Evolutionary conservation across 1,140 invertebrate species (phyloP).

Genomic region (Macrocentrus cingulum): DNA sequence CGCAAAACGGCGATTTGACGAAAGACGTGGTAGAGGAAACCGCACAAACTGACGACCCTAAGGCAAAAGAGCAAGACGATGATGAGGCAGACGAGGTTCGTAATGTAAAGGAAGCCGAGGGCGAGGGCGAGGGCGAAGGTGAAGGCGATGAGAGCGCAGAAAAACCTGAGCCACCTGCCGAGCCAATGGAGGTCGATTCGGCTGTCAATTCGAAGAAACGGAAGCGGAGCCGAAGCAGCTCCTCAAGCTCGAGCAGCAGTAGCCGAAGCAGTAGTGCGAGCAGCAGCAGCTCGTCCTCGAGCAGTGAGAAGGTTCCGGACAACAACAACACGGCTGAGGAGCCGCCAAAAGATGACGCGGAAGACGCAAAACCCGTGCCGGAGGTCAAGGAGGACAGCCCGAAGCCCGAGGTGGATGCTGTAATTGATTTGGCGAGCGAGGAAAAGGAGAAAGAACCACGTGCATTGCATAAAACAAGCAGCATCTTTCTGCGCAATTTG

Average conservation of each 20-base stretch:
- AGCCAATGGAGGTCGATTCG: conserved; percentile 16
- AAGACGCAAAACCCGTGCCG: conserved; percentile 14
- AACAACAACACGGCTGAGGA: conserved; percentile 6
- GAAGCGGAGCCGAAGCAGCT: conserved; percentile 46
- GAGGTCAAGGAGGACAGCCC: conserved; percentile 39
- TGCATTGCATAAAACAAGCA: conserved; percentile 89
- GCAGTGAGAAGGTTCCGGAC: conserved; percentile 24
- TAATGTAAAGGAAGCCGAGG: no score
- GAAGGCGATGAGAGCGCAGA: conserved; percentile 1
- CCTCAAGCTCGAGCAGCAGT: conserved; percentile 35
- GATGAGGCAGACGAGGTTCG: no score
- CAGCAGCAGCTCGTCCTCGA: conserved; percentile 49
- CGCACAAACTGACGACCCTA: conserved; percentile 8
- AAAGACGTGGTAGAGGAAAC: conserved; percentile 41
- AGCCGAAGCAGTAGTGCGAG: conserved; percentile 50
- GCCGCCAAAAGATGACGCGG: neutral
- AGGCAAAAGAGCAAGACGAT: no score
- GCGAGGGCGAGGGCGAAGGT: no score
- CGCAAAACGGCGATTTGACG: conserved; percentile 37
- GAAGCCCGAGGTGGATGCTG: conserved; percentile 50
- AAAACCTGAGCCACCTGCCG: conserved; percentile 34
- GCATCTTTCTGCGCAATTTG: conserved; percentile 94
- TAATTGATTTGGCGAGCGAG: conserved; percentile 54
- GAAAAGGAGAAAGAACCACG: conserved; percentile 66
- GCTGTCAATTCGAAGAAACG: conserved; percentile 45